These are phyloP conservation scores for Bombycilla garrulus DNA, from an alignment of 2,113 vertebrate species.

Conservation along the genomic window DNA sequence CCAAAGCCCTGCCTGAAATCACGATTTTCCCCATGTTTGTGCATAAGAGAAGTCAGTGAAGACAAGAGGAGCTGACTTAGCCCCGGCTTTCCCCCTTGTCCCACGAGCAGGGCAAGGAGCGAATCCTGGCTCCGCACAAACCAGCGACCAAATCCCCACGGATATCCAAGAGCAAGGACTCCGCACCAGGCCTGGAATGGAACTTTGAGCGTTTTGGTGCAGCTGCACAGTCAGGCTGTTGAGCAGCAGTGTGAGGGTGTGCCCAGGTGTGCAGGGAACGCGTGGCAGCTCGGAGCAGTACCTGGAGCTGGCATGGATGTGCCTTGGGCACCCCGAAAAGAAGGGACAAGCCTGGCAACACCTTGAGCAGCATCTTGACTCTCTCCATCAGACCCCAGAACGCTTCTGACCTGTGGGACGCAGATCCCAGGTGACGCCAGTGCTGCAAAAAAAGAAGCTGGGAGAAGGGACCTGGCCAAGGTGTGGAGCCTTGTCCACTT, in stretches of 20 bases:
- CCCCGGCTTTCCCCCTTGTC: rapidly evolving
- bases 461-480: neutral
- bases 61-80: neutral
- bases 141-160: rapidly evolving
- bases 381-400: neutral
- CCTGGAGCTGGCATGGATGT: rapidly evolving
- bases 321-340: too few relatives aligned
- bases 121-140: rapidly evolving
- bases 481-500: rapidly evolving
- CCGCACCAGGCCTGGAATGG: rapidly evolving
- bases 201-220: rapidly evolving
- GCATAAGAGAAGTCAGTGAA: rapidly evolving
- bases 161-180: rapidly evolving
- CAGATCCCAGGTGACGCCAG: neutral
- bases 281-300: neutral
- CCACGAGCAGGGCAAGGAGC: rapidly evolving
- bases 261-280: rapidly evolving
- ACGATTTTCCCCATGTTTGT: rapidly evolving
- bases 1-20: rapidly evolving
- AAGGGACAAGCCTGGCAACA: neutral
- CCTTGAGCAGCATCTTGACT: rapidly evolving
- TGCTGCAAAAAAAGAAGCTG: neutral
- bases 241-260: rapidly evolving
- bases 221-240: rapidly evolving
- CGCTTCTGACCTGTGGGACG: rapidly evolving